Percentiles rank a stretch among this genome's conserved stretches.
These are phyloP conservation scores for Tokudaia muenninki DNA, from an alignment of 2,797 vertebrate species.

Conservation along the genomic window DNA sequence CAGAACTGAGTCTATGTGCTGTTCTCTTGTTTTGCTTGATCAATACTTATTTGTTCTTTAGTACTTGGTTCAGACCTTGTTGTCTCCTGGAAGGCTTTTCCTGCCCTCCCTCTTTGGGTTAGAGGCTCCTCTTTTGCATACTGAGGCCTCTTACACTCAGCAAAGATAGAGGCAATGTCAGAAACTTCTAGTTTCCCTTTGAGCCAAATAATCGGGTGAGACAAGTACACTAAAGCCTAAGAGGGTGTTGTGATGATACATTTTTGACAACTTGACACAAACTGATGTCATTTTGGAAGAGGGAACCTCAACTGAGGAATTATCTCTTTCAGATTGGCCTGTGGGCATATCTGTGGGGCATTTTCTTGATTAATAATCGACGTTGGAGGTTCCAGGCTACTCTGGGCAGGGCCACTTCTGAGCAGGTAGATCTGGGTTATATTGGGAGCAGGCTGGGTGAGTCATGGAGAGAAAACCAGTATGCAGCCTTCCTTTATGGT, in stretches of 20 bases:
- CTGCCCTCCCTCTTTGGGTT: background rate
- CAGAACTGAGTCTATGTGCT: too few relatives aligned
- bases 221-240: background rate
- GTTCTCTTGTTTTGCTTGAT: background rate
- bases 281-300: background rate
- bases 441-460: background rate
- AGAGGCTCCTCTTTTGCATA: background rate
- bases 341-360: background rate
- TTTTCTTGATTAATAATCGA: background rate
- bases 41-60: background rate
- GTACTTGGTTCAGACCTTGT: background rate
- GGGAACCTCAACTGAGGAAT: background rate
- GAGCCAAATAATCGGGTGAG: background rate
- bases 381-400: background rate
- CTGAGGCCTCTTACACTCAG: background rate
- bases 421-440: background rate
- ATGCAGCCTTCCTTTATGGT: background rate
- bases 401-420: too few relatives aligned
- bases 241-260: background rate
- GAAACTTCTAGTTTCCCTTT: background rate
- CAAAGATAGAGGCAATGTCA: background rate
- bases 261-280: background rate
- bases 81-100: background rate
- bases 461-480: background rate
- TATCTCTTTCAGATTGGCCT: background rate